phyloP scores from a whole-genome alignment of 2,797 vertebrate species.

The Cynopterus sphinx region DNA sequence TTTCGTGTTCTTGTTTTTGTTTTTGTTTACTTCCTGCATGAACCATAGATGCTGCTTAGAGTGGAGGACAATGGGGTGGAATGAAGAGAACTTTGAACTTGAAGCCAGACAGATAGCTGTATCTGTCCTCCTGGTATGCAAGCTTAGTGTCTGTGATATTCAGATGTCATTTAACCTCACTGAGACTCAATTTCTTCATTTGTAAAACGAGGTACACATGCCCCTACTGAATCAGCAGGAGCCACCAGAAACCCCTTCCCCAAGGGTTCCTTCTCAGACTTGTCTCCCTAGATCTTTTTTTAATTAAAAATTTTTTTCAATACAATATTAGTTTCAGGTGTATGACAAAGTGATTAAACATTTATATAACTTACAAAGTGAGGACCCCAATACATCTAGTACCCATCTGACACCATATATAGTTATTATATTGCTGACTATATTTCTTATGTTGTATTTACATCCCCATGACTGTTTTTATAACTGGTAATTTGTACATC shows the following conservation, averaged over 20 bases:
- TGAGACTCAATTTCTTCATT: background rate
- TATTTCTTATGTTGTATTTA: too few species aligned
- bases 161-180: background rate
- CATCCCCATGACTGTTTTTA: too few species aligned
- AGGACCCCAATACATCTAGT: too few species aligned
- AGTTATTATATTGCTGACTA: too few species aligned
- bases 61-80: background rate
- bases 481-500: too few species aligned
- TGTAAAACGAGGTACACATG: background rate
- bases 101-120: background rate
- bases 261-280: background rate
- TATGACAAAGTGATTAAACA: too few species aligned
- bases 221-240: background rate
- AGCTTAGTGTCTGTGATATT: background rate
- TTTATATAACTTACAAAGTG: too few species aligned
- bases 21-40: constrained; percentile 26
- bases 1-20: constrained; percentile 31
- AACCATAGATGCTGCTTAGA: background rate
- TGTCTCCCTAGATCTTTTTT: background rate
- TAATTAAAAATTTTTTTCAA: too few species aligned
- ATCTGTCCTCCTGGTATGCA: background rate
- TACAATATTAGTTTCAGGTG: too few species aligned
- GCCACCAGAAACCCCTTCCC: background rate
- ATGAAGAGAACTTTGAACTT: background rate
- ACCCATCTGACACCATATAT: too few species aligned